A percentile compares a stretch with the other conserved stretches of the same genome.
Evolutionary conservation across 2,797 vertebrate species (phyloP).

Genomic region (Phataginus tetradactyla): DNA sequence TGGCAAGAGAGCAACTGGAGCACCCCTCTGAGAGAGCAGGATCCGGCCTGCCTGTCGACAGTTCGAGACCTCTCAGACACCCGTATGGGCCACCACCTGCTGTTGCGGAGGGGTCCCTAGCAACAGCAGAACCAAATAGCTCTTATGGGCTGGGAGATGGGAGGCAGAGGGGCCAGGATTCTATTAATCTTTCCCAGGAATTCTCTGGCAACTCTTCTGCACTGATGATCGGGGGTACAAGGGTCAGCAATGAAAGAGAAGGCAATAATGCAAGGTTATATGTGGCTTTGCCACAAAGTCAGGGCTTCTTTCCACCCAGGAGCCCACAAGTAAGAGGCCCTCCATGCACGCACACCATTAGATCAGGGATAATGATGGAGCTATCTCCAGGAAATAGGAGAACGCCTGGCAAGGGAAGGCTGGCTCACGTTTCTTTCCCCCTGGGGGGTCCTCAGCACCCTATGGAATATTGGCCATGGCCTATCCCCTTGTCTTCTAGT

Average conservation of each 20-base stretch:
- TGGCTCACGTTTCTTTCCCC: slow-evolving; percentile 31
- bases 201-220: not conserved
- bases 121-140: slow-evolving; percentile 60
- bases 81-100: not conserved
- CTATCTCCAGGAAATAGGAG: not conserved
- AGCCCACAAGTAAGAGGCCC: not conserved
- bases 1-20: not conserved
- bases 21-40: not conserved
- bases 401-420: not conserved
- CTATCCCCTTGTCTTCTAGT: not conserved
- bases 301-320: not conserved
- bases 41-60: not conserved
- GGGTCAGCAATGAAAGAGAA: not conserved
- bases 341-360: not conserved
- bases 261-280: not conserved
- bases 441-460: accelerated
- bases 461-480: not conserved
- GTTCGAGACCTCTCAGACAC: not conserved
- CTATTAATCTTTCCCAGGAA: slow-evolving; percentile 42
- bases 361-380: not conserved
- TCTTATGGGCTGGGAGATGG: not conserved
- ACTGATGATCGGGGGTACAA: not conserved
- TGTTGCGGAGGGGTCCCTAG: slow-evolving; percentile 20
- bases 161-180: slow-evolving; percentile 27
- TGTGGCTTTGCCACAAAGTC: not conserved